Base-by-base conservation (phyloP, 2,113 vertebrate species). In the Tragelaphus imberbis region DNA sequence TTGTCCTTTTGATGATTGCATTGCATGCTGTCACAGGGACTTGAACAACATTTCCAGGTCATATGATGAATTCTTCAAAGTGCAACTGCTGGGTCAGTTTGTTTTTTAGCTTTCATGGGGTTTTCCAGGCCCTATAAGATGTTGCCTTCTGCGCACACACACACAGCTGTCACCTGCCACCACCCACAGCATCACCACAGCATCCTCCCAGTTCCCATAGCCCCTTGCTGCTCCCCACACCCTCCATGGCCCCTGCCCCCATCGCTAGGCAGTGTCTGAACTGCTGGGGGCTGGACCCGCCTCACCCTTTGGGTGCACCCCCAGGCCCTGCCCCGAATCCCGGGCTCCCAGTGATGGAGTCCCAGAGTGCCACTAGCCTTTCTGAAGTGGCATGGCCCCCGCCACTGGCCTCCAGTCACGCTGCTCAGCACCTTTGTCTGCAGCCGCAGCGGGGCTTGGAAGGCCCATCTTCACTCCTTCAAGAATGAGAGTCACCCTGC, bases 391-490 rank as follows among this genome's bases (percentile, higher is more conserved):
- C 10, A 2, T 47, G 59, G n/a, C 6, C 7, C 49, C 11, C 1
- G 10, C 55, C 12, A 0, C 21, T 14, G 49, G 21, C 13, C 59
- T 5, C 25, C 10, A 10, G 36, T 40, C 30, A 7, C 0, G 0
- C 80, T 10, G 59, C 44, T n/a, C 16, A 5, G 15, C 44, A 27
- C 17, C 56, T 30, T 1, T 40, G 19, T 17, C 7, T n/a, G 23
- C 3, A 16, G 65, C 88, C 1, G 8, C 47, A 11, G 40, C 10
- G 6, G 81, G 25, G 23, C 59, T 80, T 23, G 9, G 14, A 65
- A 10, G 23, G 27, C 49, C 49, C 17, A 1, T 59, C 25, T 90
- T 53, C 36, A 1, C 30, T 90, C 71, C 71, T 27, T 82, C 47
- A 33, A 55, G n/a, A 77, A 28, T 17, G 10, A 15, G 75, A 53